Percentiles rank a stretch among this genome's conserved stretches.
Evolutionary conservation across 2,113 vertebrate genomes (phyloP).

Genomic region (Plecturocebus donacophilus): DNA sequence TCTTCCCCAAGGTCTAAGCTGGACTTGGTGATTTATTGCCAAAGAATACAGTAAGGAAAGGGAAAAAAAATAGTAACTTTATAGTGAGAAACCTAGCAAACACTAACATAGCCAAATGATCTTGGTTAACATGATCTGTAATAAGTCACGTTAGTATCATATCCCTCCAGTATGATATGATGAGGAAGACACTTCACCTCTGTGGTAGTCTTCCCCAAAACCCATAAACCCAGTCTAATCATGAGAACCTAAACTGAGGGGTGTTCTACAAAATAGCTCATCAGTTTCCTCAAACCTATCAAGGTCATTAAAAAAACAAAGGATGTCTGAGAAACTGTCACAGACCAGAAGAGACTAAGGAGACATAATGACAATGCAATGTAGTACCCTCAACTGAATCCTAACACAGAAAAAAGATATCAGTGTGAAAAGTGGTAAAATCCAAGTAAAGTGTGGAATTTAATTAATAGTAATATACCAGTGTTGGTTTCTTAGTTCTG

Average conservation of each 20-base stretch:
- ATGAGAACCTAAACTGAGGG: background rate
- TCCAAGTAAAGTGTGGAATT: background rate
- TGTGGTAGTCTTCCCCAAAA: background rate
- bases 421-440: background rate
- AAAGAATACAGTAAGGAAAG: background rate
- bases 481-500: background rate
- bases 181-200: background rate
- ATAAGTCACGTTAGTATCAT: background rate
- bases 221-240: background rate
- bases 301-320: background rate
- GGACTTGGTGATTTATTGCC: background rate
- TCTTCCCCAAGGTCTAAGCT: background rate
- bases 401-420: background rate
- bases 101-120: background rate
- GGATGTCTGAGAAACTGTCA: background rate
- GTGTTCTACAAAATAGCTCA: background rate
- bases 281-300: background rate
- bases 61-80: background rate
- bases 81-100: background rate
- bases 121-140: background rate
- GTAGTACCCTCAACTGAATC: background rate
- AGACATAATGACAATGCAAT: background rate
- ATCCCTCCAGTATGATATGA: background rate
- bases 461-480: background rate
- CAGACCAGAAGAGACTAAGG: background rate